Percentiles rank a stretch among this genome's conserved stretches.
phyloP scores from a whole-genome alignment of 2,888 invertebrate species.

The Drosophila pseudotalamancana region DNA sequence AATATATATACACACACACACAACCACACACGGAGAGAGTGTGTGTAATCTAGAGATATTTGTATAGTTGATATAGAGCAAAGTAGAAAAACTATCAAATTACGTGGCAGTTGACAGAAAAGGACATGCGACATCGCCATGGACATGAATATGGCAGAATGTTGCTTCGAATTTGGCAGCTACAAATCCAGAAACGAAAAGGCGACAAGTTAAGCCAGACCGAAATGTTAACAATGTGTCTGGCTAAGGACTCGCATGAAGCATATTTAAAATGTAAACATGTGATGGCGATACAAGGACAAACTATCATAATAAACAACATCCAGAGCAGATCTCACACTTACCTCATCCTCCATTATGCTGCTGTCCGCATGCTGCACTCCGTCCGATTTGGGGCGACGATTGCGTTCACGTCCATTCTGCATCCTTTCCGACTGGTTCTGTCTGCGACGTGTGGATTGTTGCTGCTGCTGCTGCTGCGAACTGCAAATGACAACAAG shows the following conservation, averaged over 20 bases:
- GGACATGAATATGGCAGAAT: conserved; percentile 1
- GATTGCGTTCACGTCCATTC: conserved; percentile 81
- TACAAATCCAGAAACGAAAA: conserved; percentile 54
- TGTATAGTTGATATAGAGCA: conserved; percentile 55
- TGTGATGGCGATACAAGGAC: conserved; percentile 14
- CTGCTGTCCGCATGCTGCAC: conserved; percentile 83
- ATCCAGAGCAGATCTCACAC: conserved; percentile 1
- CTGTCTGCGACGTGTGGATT: conserved; percentile 79
- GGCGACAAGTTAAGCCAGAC: conserved; percentile 37
- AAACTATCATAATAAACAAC: conserved; percentile 34
- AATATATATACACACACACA: conserved; percentile 2
- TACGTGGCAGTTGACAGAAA: conserved; percentile 66
- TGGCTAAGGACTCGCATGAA: conserved; percentile 17
- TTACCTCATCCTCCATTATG: conserved; percentile 84
- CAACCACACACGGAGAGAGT: conserved; percentile 3
- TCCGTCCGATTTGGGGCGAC: conserved; percentile 83
- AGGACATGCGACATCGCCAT: too few species aligned
- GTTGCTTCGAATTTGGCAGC: conserved; percentile 13
- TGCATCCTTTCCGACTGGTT: conserved; percentile 73
- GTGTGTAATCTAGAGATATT: conserved; percentile 59
- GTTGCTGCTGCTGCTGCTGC: conserved; percentile 52
- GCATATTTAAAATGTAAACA: conserved; percentile 64
- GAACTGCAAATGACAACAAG: conserved; percentile 64
- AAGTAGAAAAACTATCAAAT: conserved; percentile 78
- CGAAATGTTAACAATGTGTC: conserved; percentile 32